phyloP scores from a whole-genome alignment of 2,797 vertebrate species.

The Limosa lapponica region DNA sequence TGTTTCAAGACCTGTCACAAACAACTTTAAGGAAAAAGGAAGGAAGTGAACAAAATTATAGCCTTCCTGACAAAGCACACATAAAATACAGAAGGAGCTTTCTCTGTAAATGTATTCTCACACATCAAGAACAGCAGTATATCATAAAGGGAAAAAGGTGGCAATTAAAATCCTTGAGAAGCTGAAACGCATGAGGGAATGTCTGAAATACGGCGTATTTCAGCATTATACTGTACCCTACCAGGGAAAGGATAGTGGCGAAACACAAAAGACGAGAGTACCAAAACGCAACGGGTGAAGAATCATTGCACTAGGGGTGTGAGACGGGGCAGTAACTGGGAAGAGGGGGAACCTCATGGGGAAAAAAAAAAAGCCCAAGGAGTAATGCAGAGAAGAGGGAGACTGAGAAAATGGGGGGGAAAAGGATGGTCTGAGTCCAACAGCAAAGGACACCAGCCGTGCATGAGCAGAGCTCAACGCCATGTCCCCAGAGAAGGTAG shows the following conservation, averaged over 20 bases:
- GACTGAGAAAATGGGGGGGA: not conserved
- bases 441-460: not conserved
- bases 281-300: not conserved
- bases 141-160: slow-evolving; percentile 63
- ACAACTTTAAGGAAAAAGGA: slow-evolving; percentile 53
- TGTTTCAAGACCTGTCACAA: slow-evolving; percentile 65
- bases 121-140: slow-evolving; percentile 58
- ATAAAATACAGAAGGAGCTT: slow-evolving; percentile 44
- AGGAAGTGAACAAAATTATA: slow-evolving; percentile 67
- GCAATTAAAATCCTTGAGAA: slow-evolving; percentile 68
- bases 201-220: not conserved
- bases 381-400: not conserved
- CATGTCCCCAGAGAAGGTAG: fast-evolving
- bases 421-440: fast-evolving
- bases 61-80: slow-evolving; percentile 62
- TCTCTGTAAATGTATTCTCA: slow-evolving; percentile 49
- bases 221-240: not conserved
- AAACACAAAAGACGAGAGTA: fast-evolving
- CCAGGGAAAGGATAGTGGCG: not conserved
- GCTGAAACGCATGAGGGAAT: slow-evolving; percentile 34
- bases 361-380: not conserved
- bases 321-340: not conserved
- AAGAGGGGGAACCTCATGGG: not conserved
- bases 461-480: not conserved
- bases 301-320: not conserved